Evolutionary conservation across 2,888 invertebrate species (phyloP), one percentile per base, ranked within the genome.

Genomic region (Dicyrtoma fusca): DNA sequence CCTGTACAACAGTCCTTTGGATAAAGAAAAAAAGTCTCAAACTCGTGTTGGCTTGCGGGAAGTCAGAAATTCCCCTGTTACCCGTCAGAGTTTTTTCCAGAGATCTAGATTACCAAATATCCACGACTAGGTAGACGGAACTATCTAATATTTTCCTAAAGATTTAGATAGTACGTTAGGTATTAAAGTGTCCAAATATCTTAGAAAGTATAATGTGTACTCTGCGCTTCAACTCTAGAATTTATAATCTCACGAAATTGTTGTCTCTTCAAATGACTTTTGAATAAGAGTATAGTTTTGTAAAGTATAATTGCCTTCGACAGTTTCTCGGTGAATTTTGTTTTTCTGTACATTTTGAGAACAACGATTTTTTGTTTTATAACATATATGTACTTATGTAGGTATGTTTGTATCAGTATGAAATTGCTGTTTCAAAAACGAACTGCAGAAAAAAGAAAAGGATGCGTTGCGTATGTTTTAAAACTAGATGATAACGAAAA

Each of bases 41-140:
- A 61, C 53, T 34, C 62, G 62, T 6, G 51, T 62, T 21, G 62
- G 62, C 13, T 53, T 70, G 14, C 25, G 51, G 4, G 70, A 70
- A 25, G n/a, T 62, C 14, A 70, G 53, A 34, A 49, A 51, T 49
- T 70, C 70, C 26, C 61, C 69, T 1, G 51, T 62, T 6, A 70
- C 26, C 47, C 62, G 62, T 26, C 61, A 70, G 23, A 70, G 70
- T 51, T 70, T 70, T 62, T 70, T 70, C 47, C 49, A 51, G 19
- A 44, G 11, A 21, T 10, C 17, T 53, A 53, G 4, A 34, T 34
- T 5, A 34, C 34, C 34, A 34, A 34, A 34, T 34, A 34, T 34
- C 8, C 34, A 34, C n/a, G 14, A 34, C n/a, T 34, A 34, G 34
- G 4, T 34, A 3, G 8, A 34, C 3, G 3, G 34, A 34, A 34